Conservation (phyloP, 2,888 invertebrate genomes). For the Octodonta nipae region DNA sequence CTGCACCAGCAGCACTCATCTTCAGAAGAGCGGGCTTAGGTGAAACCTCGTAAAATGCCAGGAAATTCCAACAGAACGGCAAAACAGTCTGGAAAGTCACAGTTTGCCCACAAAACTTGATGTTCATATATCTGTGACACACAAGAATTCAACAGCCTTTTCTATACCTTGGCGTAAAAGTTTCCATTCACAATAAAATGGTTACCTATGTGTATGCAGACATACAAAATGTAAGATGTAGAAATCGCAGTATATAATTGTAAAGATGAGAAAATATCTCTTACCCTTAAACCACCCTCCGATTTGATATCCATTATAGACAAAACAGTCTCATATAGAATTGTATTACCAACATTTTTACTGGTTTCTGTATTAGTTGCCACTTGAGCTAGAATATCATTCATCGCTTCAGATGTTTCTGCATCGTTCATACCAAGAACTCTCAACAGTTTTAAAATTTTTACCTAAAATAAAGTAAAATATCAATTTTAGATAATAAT, state of each 20-base stretch:
- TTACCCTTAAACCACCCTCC: conserved; percentile 79
- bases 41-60: no score
- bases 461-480: conserved; percentile 52
- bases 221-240: no score
- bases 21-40: no score
- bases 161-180: no score
- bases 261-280: conserved; percentile 12
- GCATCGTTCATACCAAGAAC: conserved; percentile 92
- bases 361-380: conserved; percentile 99
- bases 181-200: no score
- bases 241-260: neutral
- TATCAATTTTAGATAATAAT: neutral
- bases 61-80: no score
- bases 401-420: conserved; percentile 98
- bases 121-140: no score
- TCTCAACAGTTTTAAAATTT: conserved; percentile 85
- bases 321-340: conserved; percentile 97
- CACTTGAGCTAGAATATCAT: conserved; percentile 97
- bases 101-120: no score
- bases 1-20: no score
- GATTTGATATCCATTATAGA: conserved; percentile 99
- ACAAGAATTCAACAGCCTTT: no score
- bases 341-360: conserved; percentile 99
- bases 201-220: no score
- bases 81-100: no score